Percentiles rank a stretch among this genome's conserved stretches.
Evolutionary conservation across 2,888 invertebrate genomes (phyloP).

Genomic region (Rhamnusium bicolor): DNA sequence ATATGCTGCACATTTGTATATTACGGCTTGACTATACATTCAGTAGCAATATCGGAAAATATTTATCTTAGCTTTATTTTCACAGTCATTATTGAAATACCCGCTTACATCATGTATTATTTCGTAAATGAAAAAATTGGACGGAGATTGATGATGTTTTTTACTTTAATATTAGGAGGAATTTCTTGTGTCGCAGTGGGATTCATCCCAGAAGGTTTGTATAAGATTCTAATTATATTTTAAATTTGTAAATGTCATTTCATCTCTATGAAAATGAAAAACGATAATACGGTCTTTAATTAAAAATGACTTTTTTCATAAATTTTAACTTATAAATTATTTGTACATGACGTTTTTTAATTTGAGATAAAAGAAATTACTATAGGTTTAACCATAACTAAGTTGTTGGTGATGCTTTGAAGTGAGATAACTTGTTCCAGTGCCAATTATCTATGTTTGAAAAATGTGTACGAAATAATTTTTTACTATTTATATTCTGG

Average conservation of each 20-base stretch:
- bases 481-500: too few relatives aligned
- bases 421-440: not conserved
- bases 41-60: slow-evolving; percentile 81
- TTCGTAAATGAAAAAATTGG: slow-evolving; percentile 77
- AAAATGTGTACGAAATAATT: too few relatives aligned
- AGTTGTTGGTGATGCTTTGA: not conserved
- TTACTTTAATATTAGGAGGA: slow-evolving; percentile 76
- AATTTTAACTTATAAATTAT: not conserved
- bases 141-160: slow-evolving; percentile 77
- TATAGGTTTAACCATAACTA: not conserved
- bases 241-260: slow-evolving; percentile 27
- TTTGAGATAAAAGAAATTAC: not conserved
- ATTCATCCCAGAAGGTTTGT: slow-evolving; percentile 51
- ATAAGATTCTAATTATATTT: slow-evolving; percentile 36
- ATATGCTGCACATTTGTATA: slow-evolving; percentile 83
- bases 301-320: slow-evolving; percentile 6
- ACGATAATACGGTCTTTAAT: not conserved
- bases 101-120: slow-evolving; percentile 78
- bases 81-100: slow-evolving; percentile 79
- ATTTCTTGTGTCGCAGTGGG: slow-evolving; percentile 72
- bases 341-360: not conserved
- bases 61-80: slow-evolving; percentile 83
- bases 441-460: too few relatives aligned
- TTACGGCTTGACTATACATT: slow-evolving; percentile 84
- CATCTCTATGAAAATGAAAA: slow-evolving; percentile 6